These are phyloP conservation scores for Meiosimyza decipiens DNA, from an alignment of 2,888 invertebrate species.

Conservation along the genomic window DNA sequence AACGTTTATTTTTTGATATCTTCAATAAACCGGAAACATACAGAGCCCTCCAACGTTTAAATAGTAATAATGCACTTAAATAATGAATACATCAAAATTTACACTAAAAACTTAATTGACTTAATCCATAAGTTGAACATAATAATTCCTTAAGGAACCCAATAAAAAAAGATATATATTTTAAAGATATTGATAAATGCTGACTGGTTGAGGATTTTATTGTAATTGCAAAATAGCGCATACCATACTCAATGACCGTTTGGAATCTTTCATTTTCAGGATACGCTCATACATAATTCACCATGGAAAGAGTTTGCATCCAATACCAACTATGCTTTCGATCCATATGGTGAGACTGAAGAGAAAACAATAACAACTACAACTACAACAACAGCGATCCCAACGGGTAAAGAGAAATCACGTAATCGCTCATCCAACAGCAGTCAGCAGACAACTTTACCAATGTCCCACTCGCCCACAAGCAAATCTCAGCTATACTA, in stretches of 20 bases:
- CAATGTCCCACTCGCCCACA: conserved; percentile 67
- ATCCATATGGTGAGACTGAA: conserved; percentile 84
- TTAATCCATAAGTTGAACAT: neutral
- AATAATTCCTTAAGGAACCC: neutral
- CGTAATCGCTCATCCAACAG: conserved; percentile 52
- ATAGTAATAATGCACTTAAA: too few relatives aligned
- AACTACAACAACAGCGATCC: conserved; percentile 41
- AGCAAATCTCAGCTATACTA: conserved; percentile 64
- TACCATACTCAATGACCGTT: neutral
- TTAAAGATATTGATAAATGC: conserved; percentile 52
- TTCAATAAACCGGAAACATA: too few relatives aligned
- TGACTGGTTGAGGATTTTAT: conserved; percentile 61
- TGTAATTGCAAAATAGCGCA: too few relatives aligned
- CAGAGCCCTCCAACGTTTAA: too few relatives aligned
- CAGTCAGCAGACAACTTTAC: conserved; percentile 65
- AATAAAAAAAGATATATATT: neutral
- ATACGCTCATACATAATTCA: conserved; percentile 83
- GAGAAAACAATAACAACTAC: conserved; percentile 70
- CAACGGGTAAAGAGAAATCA: conserved; percentile 57
- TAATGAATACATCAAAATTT: too few relatives aligned
- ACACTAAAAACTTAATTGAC: neutral
- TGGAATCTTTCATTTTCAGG: conserved; percentile 69
- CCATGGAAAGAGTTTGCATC: conserved; percentile 88
- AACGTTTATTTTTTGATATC: too few relatives aligned
- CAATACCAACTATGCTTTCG: conserved; percentile 91